Evolutionary conservation across 2,888 invertebrate genomes (phyloP).

Genomic region (Agrochola lota): DNA sequence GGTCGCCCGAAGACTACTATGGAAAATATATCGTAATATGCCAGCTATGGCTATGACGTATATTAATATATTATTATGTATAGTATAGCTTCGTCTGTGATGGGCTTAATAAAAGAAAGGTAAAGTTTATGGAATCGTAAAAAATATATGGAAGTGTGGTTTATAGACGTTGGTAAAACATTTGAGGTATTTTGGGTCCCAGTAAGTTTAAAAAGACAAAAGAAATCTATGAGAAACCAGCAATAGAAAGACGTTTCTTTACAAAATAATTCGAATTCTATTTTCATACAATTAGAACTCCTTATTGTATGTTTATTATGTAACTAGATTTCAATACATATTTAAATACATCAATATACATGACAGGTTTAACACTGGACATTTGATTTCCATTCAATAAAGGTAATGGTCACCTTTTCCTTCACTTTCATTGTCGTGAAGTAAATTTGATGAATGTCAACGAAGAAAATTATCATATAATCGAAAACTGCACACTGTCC

Average conservation of each 20-base stretch:
- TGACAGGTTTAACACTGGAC: slow-evolving; percentile 9
- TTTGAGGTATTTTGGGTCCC: background rate
- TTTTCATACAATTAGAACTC: slow-evolving; percentile 25
- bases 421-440: slow-evolving; percentile 33
- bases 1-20: too few species aligned
- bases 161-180: background rate
- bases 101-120: background rate
- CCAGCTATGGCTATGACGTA: too few species aligned
- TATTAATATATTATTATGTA: too few species aligned
- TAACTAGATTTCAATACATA: slow-evolving; percentile 38
- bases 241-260: background rate
- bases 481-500: slow-evolving; percentile 32
- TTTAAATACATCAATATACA: slow-evolving; percentile 33
- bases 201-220: background rate
- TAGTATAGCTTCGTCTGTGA: too few species aligned
- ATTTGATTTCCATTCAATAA: slow-evolving; percentile 50
- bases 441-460: slow-evolving; percentile 46
- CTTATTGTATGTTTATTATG: slow-evolving; percentile 21
- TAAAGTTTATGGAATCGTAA: background rate
- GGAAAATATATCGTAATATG: too few species aligned
- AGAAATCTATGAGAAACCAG: background rate
- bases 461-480: slow-evolving; percentile 51
- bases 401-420: slow-evolving; percentile 32
- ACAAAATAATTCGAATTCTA: slow-evolving; percentile 15
- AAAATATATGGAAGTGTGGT: background rate